Conservation (phyloP, 2,797 vertebrate genomes). For the Anisognathus igniventris region DNA sequence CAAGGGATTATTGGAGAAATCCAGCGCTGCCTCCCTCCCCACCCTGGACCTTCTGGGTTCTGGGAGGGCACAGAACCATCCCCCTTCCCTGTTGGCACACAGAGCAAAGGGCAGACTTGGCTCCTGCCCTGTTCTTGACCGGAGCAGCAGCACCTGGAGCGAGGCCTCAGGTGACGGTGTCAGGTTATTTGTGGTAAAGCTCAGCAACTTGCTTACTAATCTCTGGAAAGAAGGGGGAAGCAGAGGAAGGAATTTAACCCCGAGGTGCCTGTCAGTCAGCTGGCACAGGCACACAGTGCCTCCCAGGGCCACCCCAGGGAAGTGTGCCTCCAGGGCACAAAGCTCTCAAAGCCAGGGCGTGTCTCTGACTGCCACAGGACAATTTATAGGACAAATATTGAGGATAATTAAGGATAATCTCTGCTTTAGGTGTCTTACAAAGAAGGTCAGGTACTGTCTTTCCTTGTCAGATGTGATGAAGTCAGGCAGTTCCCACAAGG, state of each 20-base stretch:
- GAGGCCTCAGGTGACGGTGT: background rate
- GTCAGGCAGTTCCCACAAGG: background rate
- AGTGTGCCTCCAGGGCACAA: background rate
- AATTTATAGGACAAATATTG: constrained; percentile 38
- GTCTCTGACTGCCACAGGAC: background rate
- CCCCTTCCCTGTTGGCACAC: accelerated
- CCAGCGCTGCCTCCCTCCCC: background rate
- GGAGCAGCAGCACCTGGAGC: background rate
- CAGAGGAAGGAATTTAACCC: background rate
- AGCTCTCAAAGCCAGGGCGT: background rate
- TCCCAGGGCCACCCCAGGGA: constrained; percentile 13
- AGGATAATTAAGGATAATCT: constrained; percentile 54
- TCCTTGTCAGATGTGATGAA: background rate
- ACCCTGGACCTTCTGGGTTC: background rate
- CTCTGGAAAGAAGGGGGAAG: background rate
- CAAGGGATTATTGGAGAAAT: background rate
- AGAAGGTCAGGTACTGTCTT: constrained; percentile 21
- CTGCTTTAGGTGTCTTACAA: constrained; percentile 18
- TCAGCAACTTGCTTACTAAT: constrained; percentile 31
- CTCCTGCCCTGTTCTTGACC: background rate
- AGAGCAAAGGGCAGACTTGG: background rate
- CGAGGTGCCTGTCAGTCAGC: accelerated
- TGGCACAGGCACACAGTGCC: background rate
- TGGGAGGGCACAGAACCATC: background rate
- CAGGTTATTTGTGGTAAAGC: constrained; percentile 20